These are phyloP conservation scores for Drusus annulatus DNA, from an alignment of 1,140 invertebrate genomes.

Conservation along the genomic window DNA sequence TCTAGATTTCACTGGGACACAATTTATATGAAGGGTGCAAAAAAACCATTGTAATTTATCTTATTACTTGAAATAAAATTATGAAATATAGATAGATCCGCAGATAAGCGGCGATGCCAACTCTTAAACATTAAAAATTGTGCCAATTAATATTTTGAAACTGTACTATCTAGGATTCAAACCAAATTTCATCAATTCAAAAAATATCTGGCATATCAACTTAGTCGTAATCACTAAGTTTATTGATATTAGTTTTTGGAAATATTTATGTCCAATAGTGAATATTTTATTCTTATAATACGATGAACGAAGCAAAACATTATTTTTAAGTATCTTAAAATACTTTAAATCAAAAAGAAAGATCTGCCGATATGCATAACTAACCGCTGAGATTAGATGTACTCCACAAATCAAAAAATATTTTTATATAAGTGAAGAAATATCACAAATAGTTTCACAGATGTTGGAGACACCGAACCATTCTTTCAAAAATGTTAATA, in stretches of 20 bases:
- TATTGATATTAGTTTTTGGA: constrained; percentile 28
- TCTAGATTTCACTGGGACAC: too few species aligned
- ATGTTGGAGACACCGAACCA: too few species aligned
- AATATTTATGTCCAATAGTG: constrained; percentile 13
- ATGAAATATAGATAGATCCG: too few species aligned
- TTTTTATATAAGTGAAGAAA: too few species aligned
- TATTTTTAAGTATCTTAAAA: constrained; percentile 2
- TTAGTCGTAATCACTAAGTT: constrained; percentile 29
- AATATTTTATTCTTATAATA: constrained; percentile 8
- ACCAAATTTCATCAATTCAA: background rate
- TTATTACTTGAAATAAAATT: too few species aligned
- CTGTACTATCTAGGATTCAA: constrained; percentile 23
- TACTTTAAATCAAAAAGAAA: constrained; percentile 30
- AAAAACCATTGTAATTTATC: too few species aligned
- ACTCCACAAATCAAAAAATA: too few species aligned
- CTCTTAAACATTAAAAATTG: constrained; percentile 24
- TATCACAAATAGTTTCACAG: too few species aligned
- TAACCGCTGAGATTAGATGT: background rate
- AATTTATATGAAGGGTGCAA: too few species aligned
- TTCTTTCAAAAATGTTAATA: too few species aligned
- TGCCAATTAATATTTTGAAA: constrained; percentile 28
- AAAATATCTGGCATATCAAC: constrained; percentile 32
- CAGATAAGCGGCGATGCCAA: background rate
- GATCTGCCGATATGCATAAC: constrained; percentile 24
- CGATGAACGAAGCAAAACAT: constrained; percentile 27